A percentile compares a stretch with the other conserved stretches of the same genome.
Evolutionary conservation across 2,888 invertebrate genomes (phyloP).

Genomic region (Zhuqinia jingwanae): DNA sequence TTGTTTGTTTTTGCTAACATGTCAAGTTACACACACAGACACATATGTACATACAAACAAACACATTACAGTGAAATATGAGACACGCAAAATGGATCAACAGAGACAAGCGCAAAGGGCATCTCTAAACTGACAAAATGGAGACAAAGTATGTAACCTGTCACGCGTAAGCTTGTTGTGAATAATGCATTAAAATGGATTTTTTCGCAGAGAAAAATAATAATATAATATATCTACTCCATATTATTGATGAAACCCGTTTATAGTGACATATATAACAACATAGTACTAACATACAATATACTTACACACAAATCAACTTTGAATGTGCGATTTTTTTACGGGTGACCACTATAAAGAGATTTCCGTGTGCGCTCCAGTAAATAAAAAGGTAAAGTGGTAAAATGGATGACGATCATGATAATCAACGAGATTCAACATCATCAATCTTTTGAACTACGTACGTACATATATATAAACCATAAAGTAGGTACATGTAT

Average conservation of each 20-base stretch:
- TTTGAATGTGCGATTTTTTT: too few species aligned
- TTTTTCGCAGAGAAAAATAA: slow-evolving; percentile 1
- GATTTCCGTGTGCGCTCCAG: neutral
- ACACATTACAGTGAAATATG: neutral
- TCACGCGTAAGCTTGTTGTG: neutral
- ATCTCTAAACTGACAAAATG: neutral
- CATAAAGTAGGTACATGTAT: too few species aligned
- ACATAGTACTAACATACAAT: too few species aligned
- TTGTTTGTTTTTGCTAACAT: neutral
- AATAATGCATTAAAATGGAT: slow-evolving; percentile 9
- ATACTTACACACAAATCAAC: too few species aligned
- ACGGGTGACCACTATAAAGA: neutral
- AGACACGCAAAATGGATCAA: slow-evolving; percentile 2
- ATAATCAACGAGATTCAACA: slow-evolving; percentile 1
- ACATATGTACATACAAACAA: neutral
- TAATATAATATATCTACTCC: too few species aligned
- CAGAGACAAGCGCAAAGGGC: neutral
- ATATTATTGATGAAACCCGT: neutral
- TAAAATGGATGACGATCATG: slow-evolving; percentile 9
- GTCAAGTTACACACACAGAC: neutral
- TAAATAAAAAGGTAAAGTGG: neutral
- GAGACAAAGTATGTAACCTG: slow-evolving; percentile 13
- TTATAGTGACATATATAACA: neutral
- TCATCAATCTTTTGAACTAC: slow-evolving; percentile 3
- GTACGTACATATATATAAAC: too few species aligned